Base-by-base conservation (phyloP, 2,888 invertebrate species). In the Bembecia ichneumoniformis region DNA sequence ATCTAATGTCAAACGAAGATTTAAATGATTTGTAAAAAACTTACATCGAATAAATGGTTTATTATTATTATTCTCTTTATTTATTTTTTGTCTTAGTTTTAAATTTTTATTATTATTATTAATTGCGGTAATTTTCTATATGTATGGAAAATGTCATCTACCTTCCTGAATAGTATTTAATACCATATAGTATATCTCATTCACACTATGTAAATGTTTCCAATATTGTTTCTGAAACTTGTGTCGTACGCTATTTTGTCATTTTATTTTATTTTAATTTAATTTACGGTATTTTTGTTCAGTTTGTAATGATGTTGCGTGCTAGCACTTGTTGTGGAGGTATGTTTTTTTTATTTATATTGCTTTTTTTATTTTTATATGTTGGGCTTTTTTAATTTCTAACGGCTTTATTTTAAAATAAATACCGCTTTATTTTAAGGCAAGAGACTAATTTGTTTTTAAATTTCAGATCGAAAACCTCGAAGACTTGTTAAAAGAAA, bases 401-500 rank as follows among this genome's bases (percentile, higher is more conserved):
- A 53, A 47, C 43, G 57, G 48, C 60, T 49, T 46, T 51, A 46
- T 51, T 51, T 44, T 52, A 43, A 40, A 7, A 40, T 13, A 40
- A 40, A n/a, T 13, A 5, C 11, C 10, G 11, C n/a, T 40, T 40
- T 40, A 5, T 13, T 14, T 40, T 40, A 13, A 40, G 5, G 14
- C n/a, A 40, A 40, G n/a, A 7, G 7, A 13, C 3, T 40, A 13
- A 40, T 40, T 14, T 5, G 13, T 14, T 14, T 20, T 5, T 51
- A 35, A 28, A 57, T 84, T 86, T 63, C 78, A 99, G 97, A 96
- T 99, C 71, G 99, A 99, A 87, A 98, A 97, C 77, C 88, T 99
- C 57, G 99, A 99, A 88, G 98, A 98, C 71, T 89, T 97, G 49
- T 89, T 99, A 48, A 96, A 97, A 82, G 99, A 99, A 76, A 99